A percentile compares a stretch with the other conserved stretches of the same genome.
These are phyloP conservation scores for Myopa testacea DNA, from an alignment of 2,888 invertebrate genomes.

Conservation along the genomic window DNA sequence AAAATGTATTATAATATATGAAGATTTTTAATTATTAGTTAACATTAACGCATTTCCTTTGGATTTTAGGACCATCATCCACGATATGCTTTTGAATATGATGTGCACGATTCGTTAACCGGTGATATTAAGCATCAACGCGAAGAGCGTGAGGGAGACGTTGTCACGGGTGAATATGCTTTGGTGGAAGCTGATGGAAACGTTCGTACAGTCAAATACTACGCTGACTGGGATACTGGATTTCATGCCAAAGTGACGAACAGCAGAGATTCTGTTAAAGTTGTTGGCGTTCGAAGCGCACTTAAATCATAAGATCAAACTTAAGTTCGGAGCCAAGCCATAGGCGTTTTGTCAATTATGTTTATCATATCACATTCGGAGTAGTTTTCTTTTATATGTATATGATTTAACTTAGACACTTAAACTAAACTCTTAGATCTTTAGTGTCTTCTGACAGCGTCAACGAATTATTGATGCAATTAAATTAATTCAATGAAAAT, in stretches of 20 bases:
- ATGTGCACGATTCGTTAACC: conserved; percentile 80
- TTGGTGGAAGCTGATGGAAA: conserved; percentile 81
- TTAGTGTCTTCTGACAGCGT: background rate
- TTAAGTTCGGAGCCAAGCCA: background rate
- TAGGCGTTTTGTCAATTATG: too few relatives aligned
- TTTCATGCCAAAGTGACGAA: conserved; percentile 81
- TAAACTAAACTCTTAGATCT: background rate
- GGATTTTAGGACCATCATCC: conserved; percentile 74
- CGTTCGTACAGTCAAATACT: conserved; percentile 80
- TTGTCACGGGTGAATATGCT: conserved; percentile 78
- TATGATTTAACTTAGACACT: background rate
- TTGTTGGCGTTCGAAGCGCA: conserved; percentile 62
- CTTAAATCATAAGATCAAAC: conserved; percentile 55
- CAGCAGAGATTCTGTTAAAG: conserved; percentile 71
- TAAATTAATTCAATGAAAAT: too few relatives aligned
- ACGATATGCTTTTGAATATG: conserved; percentile 79
- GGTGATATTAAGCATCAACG: conserved; percentile 81
- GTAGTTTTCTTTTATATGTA: background rate
- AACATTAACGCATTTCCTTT: background rate
- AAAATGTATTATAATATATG: too few relatives aligned
- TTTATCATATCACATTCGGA: too few relatives aligned
- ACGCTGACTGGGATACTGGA: conserved; percentile 83
- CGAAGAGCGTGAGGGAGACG: conserved; percentile 79
- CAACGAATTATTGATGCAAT: too few relatives aligned
- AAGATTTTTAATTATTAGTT: too few relatives aligned